Percentiles rank a stretch among this genome's conserved stretches.
Conservation (phyloP, 2,797 vertebrate genomes). For the Sebastes iracundus region DNA sequence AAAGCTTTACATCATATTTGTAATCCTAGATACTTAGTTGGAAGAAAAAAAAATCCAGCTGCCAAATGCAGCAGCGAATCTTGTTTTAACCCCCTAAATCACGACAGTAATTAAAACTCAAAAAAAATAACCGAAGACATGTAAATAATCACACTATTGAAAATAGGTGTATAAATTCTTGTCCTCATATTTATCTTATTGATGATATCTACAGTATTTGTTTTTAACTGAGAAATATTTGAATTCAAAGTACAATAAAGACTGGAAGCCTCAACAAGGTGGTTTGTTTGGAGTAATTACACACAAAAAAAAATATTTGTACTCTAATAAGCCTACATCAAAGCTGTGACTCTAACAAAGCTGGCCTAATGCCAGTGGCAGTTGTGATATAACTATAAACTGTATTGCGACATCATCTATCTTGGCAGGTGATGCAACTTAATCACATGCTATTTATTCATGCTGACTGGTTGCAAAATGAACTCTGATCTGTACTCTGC, state of each 20-base stretch:
- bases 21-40: conserved; percentile 26
- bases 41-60: conserved; percentile 16
- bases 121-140: conserved; percentile 59
- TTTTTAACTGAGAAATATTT: conserved; percentile 79
- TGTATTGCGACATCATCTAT: not conserved
- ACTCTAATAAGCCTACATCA: not conserved
- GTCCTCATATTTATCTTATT: conserved; percentile 81
- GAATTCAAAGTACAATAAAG: conserved; percentile 83
- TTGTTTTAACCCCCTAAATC: conserved; percentile 12
- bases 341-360: not conserved
- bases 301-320: not conserved
- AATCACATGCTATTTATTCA: not conserved
- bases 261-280: conserved; percentile 71
- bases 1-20: conserved; percentile 69
- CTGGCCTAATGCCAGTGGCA: not conserved
- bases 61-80: not conserved
- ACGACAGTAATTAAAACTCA: conserved; percentile 22
- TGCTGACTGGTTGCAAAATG: conserved; percentile 7
- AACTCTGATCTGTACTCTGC: not conserved
- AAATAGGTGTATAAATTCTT: conserved; percentile 79
- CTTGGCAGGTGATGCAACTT: conserved; percentile 3
- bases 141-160: conserved; percentile 82
- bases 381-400: not conserved
- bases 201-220: conserved; percentile 76
- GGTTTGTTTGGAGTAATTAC: conserved; percentile 52